Evolutionary conservation across 2,888 invertebrate genomes (phyloP).

Genomic region (Caenorhabditis sp.): DNA sequence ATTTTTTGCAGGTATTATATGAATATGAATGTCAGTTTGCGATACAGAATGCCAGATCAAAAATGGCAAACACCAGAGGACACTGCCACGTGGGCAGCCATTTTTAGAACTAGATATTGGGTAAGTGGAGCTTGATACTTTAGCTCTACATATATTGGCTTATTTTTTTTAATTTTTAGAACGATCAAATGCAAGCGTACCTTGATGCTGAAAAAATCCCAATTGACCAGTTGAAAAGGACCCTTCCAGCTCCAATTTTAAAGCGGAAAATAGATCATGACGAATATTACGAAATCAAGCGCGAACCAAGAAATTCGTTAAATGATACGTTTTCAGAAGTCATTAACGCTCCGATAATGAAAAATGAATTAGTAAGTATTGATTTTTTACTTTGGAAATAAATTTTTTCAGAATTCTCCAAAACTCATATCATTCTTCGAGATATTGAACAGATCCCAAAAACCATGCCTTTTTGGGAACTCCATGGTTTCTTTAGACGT

Average conservation of each 20-base stretch:
- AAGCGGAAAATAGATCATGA: too few species aligned
- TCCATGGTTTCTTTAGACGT: neutral
- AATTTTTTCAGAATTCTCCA: neutral
- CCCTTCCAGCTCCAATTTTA: neutral
- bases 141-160: too few species aligned
- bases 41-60: conserved; percentile 2
- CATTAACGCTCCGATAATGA: too few species aligned
- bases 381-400: too few species aligned
- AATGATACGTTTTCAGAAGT: too few species aligned
- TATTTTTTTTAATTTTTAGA: conserved; percentile 1
- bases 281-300: too few species aligned
- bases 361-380: too few species aligned
- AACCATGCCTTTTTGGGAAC: conserved; percentile 26
- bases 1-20: too few species aligned
- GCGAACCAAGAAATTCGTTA: too few species aligned
- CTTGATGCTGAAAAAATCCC: neutral
- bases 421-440: conserved; percentile 14
- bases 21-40: too few species aligned
- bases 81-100: neutral
- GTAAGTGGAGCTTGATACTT: too few species aligned
- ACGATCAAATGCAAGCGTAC: neutral
- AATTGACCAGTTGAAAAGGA: neutral
- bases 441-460: neutral
- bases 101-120: conserved; percentile 11
- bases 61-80: conserved; percentile 22